Conservation (phyloP, 2,113 vertebrate species). For the Cyphotilapia sp. region DNA sequence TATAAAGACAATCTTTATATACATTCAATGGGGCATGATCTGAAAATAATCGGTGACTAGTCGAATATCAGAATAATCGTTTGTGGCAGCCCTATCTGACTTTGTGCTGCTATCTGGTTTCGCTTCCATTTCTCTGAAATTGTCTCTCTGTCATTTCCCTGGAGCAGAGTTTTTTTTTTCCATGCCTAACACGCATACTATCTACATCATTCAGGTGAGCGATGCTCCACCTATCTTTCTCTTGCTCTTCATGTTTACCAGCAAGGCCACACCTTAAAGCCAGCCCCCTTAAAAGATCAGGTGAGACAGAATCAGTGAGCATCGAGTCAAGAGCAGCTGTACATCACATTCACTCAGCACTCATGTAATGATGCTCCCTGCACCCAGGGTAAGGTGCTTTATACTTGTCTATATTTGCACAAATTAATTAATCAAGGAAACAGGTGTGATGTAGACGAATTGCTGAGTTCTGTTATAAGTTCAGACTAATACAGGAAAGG, state of each 20-base stretch:
- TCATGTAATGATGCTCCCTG: background rate
- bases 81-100: background rate
- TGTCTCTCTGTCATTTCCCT: background rate
- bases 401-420: background rate
- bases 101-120: background rate
- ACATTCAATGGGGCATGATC: background rate
- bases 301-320: background rate
- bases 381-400: slow-evolving; percentile 22
- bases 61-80: background rate
- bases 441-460: background rate
- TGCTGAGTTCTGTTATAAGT: background rate
- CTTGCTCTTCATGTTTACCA: background rate
- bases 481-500: background rate
- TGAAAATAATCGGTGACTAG: background rate
- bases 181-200: background rate
- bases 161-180: background rate
- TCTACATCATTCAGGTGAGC: background rate
- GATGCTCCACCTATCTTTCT: slow-evolving; percentile 2
- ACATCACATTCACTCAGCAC: background rate
- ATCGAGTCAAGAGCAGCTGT: background rate
- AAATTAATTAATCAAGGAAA: background rate
- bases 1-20: background rate
- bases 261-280: background rate
- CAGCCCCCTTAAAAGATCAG: background rate
- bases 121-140: background rate